Evolutionary conservation across 2,888 invertebrate genomes (phyloP), one percentile per base, ranked within the genome.

Genomic region (Chrysolina haemoptera): DNA sequence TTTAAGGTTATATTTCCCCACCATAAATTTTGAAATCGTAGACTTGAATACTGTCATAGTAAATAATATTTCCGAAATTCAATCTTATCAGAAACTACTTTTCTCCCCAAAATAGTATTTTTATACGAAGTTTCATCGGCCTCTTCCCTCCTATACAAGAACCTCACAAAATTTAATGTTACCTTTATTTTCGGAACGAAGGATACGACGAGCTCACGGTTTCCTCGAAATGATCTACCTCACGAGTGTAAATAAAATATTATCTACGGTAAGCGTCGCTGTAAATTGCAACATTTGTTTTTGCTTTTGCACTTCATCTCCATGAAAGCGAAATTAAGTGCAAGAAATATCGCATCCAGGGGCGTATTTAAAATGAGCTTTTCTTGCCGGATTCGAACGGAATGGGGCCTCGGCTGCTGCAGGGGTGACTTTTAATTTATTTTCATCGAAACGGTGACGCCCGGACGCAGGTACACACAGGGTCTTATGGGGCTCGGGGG

Each of bases 361-460:
- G 80, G 78, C 80, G 80, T 77, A 78, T 81, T 81, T 78, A 72
- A 80, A 78, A 69, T 72, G 77, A 70, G 75, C 71, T 73, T 77
- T 76, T 64, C 76, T 71, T 70, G 18, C 16, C 67, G 66, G 68
- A 62, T 55, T 40, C 66, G 55, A 43, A 27, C 50, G 62, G 35
- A 41, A 69, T 14, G 41, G 14, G 68, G 79, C 69, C 70, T 59
- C 48, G 68, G 72, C 68, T 64, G 72, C 68, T 64, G 72, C 71
- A 76, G 79, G 81, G 79, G 81, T 79, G 80, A 81, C 81, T 82
- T 84, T 84, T 84, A 83, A 84, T 84, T 84, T 82, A 82, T 82
- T 82, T 84, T 82, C 80, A 79, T 76, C 79, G 77, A 77, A 76
- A 53, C 74, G 75, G 72, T 74, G 68, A 68, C 70, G 72, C 76